These are phyloP conservation scores for Diglossa brunneiventris DNA, from an alignment of 2,113 vertebrate species.

Conservation along the genomic window DNA sequence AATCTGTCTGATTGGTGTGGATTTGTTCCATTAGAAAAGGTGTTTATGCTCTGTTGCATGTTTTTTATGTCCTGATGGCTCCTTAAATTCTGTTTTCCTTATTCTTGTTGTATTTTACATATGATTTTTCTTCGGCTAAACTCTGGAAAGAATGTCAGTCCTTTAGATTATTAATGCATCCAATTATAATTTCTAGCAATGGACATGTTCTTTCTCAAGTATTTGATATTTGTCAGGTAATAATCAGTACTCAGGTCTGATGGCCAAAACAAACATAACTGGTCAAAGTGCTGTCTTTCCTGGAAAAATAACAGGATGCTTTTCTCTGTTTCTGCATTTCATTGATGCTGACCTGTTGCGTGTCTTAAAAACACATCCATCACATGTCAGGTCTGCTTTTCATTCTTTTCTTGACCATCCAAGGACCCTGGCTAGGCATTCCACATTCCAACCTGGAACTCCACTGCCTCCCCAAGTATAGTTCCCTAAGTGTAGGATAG, in stretches of 20 bases:
- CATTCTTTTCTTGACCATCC: neutral
- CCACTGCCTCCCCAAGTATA: neutral
- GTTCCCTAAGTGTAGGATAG: neutral
- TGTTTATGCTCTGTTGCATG: neutral
- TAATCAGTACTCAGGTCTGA: neutral
- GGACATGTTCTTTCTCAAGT: neutral
- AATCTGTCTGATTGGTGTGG: neutral
- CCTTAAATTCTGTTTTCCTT: neutral
- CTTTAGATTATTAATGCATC: neutral
- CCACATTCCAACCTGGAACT: neutral
- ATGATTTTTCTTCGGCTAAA: neutral
- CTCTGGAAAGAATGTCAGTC: neutral
- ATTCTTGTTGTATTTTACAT: neutral
- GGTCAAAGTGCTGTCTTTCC: neutral
- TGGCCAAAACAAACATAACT: neutral
- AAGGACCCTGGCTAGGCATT: neutral
- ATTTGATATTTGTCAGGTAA: neutral
- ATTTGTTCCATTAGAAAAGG: neutral
- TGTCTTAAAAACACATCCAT: neutral
- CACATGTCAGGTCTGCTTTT: neutral
- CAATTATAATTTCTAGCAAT: neutral
- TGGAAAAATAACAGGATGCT: neutral
- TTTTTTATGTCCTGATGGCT: neutral
- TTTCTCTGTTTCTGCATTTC: neutral
- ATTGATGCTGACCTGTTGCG: neutral